Percentiles rank a stretch among this genome's conserved stretches.
These are phyloP conservation scores for Lepus americanus DNA, from an alignment of 2,113 vertebrate species.

Conservation along the genomic window DNA sequence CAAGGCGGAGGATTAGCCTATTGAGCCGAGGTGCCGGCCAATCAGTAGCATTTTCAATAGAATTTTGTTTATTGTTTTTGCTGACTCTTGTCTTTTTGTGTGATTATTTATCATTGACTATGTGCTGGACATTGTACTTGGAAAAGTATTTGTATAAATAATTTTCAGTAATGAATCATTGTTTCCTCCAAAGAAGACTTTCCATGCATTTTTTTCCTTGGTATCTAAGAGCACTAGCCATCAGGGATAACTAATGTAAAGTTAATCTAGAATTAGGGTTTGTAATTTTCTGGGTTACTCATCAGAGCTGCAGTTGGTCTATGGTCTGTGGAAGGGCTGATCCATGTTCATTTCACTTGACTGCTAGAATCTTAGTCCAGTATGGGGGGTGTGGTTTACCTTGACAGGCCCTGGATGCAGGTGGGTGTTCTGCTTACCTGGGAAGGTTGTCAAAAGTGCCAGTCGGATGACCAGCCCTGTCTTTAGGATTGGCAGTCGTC, in stretches of 20 bases:
- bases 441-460: neutral
- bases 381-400: neutral
- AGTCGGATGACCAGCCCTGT: neutral
- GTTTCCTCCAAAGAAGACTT: neutral
- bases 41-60: neutral
- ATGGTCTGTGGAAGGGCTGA: neutral
- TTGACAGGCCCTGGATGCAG: neutral
- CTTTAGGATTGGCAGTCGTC: neutral
- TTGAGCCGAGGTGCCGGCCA: too few relatives aligned
- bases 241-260: neutral
- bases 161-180: neutral
- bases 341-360: neutral
- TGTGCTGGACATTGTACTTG: neutral
- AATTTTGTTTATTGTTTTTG: neutral
- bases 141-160: slow-evolving; percentile 48
- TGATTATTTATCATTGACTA: neutral
- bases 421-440: neutral
- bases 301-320: neutral
- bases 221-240: neutral
- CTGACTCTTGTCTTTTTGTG: neutral
- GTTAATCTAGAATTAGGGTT: neutral
- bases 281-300: slow-evolving; percentile 42
- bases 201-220: neutral
- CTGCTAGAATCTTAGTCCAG: slow-evolving; percentile 22
- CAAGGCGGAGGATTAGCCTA: too few relatives aligned